These are phyloP conservation scores for Prostheceraeus crozeri DNA, from an alignment of 2,888 invertebrate genomes.

Conservation along the genomic window DNA sequence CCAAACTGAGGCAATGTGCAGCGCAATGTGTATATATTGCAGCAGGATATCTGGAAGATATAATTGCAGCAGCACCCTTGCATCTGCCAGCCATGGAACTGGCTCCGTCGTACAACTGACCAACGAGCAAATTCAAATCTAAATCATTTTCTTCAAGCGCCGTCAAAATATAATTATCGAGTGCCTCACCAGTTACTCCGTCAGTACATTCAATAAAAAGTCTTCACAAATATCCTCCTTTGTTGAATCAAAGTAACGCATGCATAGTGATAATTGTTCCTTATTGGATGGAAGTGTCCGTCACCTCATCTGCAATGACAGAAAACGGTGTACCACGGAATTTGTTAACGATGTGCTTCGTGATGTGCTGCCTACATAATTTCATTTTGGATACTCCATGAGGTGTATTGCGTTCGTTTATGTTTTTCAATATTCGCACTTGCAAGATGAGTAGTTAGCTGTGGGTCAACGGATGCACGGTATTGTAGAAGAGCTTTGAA, in stretches of 20 bases:
- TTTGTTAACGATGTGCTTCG: conserved; percentile 11
- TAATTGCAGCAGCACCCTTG: conserved; percentile 19
- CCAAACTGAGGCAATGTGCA: conserved; percentile 17
- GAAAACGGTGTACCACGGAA: background rate
- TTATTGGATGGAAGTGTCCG: conserved; percentile 2
- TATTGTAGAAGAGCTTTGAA: background rate
- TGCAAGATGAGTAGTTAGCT: background rate
- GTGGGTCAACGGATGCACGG: background rate
- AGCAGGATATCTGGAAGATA: background rate
- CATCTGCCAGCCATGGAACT: conserved; percentile 18
- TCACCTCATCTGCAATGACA: background rate
- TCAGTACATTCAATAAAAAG: conserved; percentile 16
- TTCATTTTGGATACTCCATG: background rate
- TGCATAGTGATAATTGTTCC: conserved; percentile 13
- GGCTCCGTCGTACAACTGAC: conserved; percentile 2
- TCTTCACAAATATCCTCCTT: background rate
- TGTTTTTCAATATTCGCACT: background rate
- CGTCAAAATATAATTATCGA: background rate
- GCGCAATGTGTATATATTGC: conserved; percentile 25
- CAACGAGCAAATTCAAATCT: conserved; percentile 12
- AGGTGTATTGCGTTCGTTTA: conserved; percentile 4
- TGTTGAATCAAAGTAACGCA: conserved; percentile 12
- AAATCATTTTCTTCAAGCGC: background rate
- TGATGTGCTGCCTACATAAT: conserved; percentile 6
- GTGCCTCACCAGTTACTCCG: conserved; percentile 7